A percentile compares a stretch with the other conserved stretches of the same genome.
Evolutionary conservation across 1,140 invertebrate species (phyloP).

Genomic region (Sminthurinus signatus): DNA sequence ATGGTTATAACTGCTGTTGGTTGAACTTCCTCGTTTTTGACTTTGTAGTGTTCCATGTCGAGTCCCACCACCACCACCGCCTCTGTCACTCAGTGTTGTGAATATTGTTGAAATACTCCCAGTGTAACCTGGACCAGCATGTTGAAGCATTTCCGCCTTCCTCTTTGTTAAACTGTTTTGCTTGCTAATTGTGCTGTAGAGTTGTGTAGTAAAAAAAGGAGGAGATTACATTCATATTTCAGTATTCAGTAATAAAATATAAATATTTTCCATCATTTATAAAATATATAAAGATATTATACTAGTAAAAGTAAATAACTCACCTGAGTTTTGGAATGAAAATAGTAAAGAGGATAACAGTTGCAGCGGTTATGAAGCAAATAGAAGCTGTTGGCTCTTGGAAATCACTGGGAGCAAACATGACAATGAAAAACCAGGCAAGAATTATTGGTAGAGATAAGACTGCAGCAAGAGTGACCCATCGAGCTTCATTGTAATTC

Average conservation of each 20-base stretch:
- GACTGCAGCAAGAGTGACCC: slow-evolving; percentile 43
- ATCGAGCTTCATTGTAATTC: slow-evolving; percentile 46
- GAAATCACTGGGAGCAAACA: slow-evolving; percentile 37
- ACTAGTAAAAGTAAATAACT: too few relatives aligned
- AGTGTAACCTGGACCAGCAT: slow-evolving; percentile 37
- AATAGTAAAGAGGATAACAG: slow-evolving; percentile 43
- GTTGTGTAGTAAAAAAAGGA: too few relatives aligned
- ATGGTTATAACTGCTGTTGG: slow-evolving; percentile 9
- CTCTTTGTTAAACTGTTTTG: slow-evolving; percentile 40
- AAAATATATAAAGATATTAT: too few relatives aligned
- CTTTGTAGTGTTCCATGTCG: slow-evolving; percentile 38
- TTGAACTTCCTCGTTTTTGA: slow-evolving; percentile 24
- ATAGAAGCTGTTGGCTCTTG: slow-evolving; percentile 44
- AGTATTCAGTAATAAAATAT: too few relatives aligned
- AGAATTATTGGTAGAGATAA: slow-evolving; percentile 43
- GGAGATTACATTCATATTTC: too few relatives aligned
- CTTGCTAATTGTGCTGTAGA: slow-evolving; percentile 43
- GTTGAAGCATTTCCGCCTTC: slow-evolving; percentile 36
- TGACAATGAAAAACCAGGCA: slow-evolving; percentile 43
- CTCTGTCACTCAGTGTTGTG: slow-evolving; percentile 39
- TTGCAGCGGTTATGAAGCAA: slow-evolving; percentile 42
- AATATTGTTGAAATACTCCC: slow-evolving; percentile 42
- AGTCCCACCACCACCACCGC: too few relatives aligned
- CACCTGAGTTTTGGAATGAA: slow-evolving; percentile 46
- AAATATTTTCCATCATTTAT: too few relatives aligned